Evolutionary conservation across 2,797 vertebrate genomes (phyloP).

Genomic region (Periparus ater): DNA sequence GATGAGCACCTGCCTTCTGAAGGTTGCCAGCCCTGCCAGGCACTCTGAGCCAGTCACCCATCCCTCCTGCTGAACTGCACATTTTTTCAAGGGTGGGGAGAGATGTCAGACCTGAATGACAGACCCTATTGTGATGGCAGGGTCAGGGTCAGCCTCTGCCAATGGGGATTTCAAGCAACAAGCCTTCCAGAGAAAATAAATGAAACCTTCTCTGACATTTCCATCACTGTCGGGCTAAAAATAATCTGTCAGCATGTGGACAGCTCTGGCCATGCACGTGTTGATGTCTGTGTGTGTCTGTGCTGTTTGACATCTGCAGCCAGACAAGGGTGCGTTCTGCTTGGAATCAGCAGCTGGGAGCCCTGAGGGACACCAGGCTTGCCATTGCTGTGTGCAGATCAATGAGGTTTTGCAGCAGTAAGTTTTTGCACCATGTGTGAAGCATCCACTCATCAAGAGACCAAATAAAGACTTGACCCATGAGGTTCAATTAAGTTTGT

Average conservation of each 20-base stretch:
- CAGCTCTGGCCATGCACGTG: not conserved
- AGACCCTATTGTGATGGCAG: not conserved
- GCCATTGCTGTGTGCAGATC: not conserved
- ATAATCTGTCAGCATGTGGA: not conserved
- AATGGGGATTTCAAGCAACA: not conserved
- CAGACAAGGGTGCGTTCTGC: not conserved
- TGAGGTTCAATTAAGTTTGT: not conserved
- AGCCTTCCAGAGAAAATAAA: not conserved
- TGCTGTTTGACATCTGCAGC: not conserved
- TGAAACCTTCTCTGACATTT: not conserved
- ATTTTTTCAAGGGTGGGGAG: not conserved
- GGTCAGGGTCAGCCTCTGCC: not conserved
- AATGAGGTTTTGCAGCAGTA: not conserved
- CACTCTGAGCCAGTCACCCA: not conserved
- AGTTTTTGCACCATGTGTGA: not conserved
- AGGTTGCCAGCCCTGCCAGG: not conserved
- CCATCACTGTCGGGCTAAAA: not conserved
- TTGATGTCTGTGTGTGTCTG: not conserved
- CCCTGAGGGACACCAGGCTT: accelerated
- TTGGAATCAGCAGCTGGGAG: not conserved
- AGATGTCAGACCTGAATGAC: not conserved
- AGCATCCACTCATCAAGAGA: not conserved
- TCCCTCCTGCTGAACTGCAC: not conserved
- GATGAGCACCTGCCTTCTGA: not conserved
- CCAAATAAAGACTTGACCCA: not conserved